A percentile compares a stretch with the other conserved stretches of the same genome.
These are phyloP conservation scores for Lepidurus couesii DNA, from an alignment of 1,140 invertebrate species.

Conservation along the genomic window DNA sequence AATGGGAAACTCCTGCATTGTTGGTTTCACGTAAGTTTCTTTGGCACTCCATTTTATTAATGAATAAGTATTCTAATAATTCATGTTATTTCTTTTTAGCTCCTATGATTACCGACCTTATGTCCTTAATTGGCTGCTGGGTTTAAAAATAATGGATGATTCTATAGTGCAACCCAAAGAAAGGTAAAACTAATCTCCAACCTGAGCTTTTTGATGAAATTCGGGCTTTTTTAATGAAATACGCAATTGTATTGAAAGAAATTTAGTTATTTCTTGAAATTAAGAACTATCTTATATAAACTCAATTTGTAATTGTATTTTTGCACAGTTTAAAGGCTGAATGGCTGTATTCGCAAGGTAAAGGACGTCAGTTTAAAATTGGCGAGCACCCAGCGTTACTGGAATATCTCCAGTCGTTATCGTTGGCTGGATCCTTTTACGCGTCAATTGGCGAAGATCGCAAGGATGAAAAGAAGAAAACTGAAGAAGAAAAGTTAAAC, in stretches of 20 bases:
- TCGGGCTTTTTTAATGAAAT: neutral
- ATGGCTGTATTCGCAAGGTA: constrained; percentile 88
- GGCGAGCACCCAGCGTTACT: constrained; percentile 76
- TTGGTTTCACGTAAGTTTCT: constrained; percentile 36
- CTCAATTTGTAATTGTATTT: constrained; percentile 27
- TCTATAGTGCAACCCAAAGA: constrained; percentile 82
- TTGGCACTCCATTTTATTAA: constrained; percentile 30
- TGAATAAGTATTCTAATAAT: constrained; percentile 24
- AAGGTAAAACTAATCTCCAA: constrained; percentile 54
- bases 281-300: too few species aligned
- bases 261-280: too few species aligned
- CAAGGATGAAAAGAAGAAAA: constrained; percentile 34
- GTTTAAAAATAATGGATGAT: constrained; percentile 78
- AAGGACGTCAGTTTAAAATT: constrained; percentile 74
- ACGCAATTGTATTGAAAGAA: too few species aligned
- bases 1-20: constrained; percentile 77
- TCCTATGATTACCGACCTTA: constrained; percentile 87
- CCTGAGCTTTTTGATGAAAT: constrained; percentile 2
- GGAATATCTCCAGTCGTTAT: constrained; percentile 58
- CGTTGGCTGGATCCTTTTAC: constrained; percentile 39
- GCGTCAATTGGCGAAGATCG: constrained; percentile 38
- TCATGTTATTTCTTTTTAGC: constrained; percentile 49
- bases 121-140: constrained; percentile 87
- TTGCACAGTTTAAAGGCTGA: constrained; percentile 77
- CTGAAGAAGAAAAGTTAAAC: constrained; percentile 72